phyloP scores from a whole-genome alignment of 2,797 vertebrate species.

The Lateolabrax maculatus region DNA sequence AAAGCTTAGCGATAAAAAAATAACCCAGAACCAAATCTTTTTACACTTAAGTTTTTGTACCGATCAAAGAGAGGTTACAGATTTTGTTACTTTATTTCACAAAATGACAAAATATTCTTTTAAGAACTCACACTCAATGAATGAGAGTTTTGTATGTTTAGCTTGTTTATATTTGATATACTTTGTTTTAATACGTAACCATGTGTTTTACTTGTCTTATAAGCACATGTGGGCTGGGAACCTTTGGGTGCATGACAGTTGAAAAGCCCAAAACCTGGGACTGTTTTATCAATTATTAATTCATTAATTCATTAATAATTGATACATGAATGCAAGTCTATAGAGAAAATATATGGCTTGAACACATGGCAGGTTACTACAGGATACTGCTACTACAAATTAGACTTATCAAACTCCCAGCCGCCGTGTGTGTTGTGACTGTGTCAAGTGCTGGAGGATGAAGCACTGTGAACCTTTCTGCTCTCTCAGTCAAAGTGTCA shows the following conservation, averaged over 20 bases:
- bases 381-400: neutral
- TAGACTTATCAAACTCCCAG: neutral
- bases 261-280: neutral
- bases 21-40: too few relatives aligned
- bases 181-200: neutral
- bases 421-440: conserved; percentile 1
- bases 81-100: neutral
- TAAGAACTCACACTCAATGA: neutral
- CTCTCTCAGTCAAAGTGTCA: conserved; percentile 57
- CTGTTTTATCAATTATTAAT: neutral
- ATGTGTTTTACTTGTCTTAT: too few relatives aligned
- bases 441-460: conserved; percentile 20
- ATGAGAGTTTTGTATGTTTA: neutral
- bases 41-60: too few relatives aligned
- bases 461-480: conserved; percentile 34
- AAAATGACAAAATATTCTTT: neutral
- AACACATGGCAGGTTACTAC: too few relatives aligned
- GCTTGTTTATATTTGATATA: too few relatives aligned
- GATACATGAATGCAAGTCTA: neutral
- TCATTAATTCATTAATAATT: neutral
- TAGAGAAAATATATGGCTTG: neutral
- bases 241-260: neutral
- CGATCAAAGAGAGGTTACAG: neutral
- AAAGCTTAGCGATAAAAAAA: too few relatives aligned
- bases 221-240: neutral